Evolutionary conservation across 2,797 vertebrate species (phyloP).

Genomic region (Chrysocyon brachyurus): DNA sequence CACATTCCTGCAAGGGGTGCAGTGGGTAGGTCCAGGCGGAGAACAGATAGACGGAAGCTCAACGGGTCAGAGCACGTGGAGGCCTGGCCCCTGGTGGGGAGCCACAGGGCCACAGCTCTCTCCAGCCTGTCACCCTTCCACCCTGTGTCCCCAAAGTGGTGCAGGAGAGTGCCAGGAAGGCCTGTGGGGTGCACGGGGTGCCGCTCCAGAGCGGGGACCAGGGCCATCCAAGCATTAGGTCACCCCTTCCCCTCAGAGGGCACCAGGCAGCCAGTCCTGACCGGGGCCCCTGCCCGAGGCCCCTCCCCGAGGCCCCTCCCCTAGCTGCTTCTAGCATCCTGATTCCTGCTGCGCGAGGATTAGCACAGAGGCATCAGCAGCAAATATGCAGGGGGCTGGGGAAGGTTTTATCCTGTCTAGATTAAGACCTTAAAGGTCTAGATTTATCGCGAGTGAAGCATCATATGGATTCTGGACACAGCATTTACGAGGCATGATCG

Average conservation of each 20-base stretch:
- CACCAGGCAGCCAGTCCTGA: fast-evolving
- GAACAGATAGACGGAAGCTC: background rate
- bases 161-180: fast-evolving
- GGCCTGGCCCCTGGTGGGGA: too few relatives aligned
- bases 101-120: background rate
- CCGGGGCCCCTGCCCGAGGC: fast-evolving
- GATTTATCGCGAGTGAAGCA: background rate
- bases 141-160: background rate
- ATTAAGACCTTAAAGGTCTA: too few relatives aligned
- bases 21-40: fast-evolving
- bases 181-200: fast-evolving
- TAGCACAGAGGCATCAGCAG: background rate
- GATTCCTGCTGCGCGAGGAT: background rate
- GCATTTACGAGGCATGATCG: background rate
- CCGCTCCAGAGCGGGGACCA: background rate
- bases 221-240: background rate
- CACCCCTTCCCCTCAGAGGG: too few relatives aligned
- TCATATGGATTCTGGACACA: fast-evolving
- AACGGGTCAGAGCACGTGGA: fast-evolving
- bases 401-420: background rate
- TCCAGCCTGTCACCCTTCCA: background rate
- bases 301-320: too few relatives aligned
- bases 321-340: background rate
- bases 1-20: background rate
- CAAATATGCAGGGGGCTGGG: background rate